phyloP scores from a whole-genome alignment of 2,113 vertebrate genomes.

The Lasiurus borealis region DNA sequence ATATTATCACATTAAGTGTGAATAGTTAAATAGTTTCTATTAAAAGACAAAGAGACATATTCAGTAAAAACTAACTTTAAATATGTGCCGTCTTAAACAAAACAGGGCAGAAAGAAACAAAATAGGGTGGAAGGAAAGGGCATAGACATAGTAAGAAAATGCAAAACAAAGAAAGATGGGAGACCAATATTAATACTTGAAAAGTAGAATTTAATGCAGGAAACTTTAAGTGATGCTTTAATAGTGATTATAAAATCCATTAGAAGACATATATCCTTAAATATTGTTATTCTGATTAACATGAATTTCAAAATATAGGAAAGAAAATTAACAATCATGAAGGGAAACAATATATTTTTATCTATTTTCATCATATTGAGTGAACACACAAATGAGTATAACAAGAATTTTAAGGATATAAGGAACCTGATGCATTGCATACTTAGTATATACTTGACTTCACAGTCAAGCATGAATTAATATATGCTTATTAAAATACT shows the following conservation, averaged over 20 bases:
- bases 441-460: not conserved
- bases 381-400: constrained; percentile 3
- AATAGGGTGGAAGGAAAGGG: not conserved
- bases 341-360: not conserved
- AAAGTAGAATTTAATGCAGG: constrained; percentile 27
- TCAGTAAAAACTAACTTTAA: constrained; percentile 51
- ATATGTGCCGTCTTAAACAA: constrained; percentile 59
- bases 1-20: constrained; percentile 56
- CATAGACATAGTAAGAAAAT: constrained; percentile 30
- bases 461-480: not conserved
- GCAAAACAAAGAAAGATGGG: not conserved
- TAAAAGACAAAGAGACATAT: constrained; percentile 62
- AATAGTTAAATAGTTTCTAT: constrained; percentile 68
- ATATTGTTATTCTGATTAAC: constrained; percentile 48
- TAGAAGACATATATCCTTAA: not conserved
- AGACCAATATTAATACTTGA: not conserved
- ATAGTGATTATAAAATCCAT: not conserved
- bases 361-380: not conserved
- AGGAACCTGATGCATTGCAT: not conserved
- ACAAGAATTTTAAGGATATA: not conserved
- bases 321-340: constrained; percentile 22
- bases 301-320: not conserved
- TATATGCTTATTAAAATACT: not conserved
- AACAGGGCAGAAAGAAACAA: not conserved
- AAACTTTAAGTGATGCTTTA: not conserved